Conservation (phyloP, 1,140 invertebrate genomes). For the Metaphire vulgaris region DNA sequence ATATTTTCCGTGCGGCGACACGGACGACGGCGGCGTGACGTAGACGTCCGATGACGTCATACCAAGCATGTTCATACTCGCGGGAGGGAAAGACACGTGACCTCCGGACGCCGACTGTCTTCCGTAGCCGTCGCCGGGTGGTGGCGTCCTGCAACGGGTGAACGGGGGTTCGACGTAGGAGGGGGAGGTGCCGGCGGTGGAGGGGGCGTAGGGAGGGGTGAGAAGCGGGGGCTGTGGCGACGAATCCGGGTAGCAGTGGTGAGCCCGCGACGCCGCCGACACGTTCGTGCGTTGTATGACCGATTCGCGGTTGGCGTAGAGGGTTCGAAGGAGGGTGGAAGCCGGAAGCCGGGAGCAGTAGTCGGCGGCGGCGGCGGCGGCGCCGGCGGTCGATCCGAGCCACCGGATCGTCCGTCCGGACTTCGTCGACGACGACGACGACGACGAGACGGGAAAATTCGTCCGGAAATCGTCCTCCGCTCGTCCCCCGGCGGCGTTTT, state of each 20-base stretch:
- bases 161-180: conserved; percentile 59
- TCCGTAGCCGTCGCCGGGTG: conserved; percentile 30
- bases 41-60: conserved; percentile 33
- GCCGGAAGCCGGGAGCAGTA: conserved; percentile 58
- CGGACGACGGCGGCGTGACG: conserved; percentile 85
- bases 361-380: conserved; percentile 45
- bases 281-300: conserved; percentile 86
- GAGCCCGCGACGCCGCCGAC: conserved; percentile 59
- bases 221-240: conserved; percentile 63
- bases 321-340: conserved; percentile 75
- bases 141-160: conserved; percentile 33
- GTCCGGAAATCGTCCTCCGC: neutral
- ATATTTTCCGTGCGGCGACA: conserved; percentile 70
- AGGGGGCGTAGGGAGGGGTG: conserved; percentile 68
- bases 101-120: neutral
- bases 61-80: conserved; percentile 13
- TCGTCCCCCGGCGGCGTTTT: neutral
- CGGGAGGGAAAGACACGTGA: conserved; percentile 14
- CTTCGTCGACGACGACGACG: neutral
- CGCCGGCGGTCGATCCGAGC: conserved; percentile 65
- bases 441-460: neutral
- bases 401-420: conserved; percentile 79
- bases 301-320: conserved; percentile 87
- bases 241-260: conserved; percentile 33
- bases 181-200: conserved; percentile 61